A percentile compares a stretch with the other conserved stretches of the same genome.
Conservation (phyloP, 2,888 invertebrate species). For the Drosophila kokeensis region DNA sequence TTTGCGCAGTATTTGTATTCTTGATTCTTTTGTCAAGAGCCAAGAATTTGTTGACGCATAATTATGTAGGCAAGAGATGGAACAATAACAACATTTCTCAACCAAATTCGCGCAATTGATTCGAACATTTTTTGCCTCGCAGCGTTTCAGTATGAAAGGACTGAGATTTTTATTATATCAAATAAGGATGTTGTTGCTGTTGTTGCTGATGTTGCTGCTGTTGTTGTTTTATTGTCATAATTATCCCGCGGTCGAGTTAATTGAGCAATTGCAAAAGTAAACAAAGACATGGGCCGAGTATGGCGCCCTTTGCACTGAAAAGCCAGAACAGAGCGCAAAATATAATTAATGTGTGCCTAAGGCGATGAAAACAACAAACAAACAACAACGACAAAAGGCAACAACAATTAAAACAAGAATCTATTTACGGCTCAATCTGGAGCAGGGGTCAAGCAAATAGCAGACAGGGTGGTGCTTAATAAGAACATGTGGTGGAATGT, state of each 20-base stretch:
- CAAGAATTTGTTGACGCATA: slow-evolving; percentile 58
- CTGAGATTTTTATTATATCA: slow-evolving; percentile 45
- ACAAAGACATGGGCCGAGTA: slow-evolving; percentile 49
- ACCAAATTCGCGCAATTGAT: slow-evolving; percentile 14
- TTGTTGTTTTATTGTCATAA: slow-evolving; percentile 49
- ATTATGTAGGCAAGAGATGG: slow-evolving; percentile 34
- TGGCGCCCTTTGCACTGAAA: slow-evolving; percentile 28
- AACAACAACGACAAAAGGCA: slow-evolving; percentile 35
- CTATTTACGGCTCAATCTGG: slow-evolving; percentile 23
- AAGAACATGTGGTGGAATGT: background rate
- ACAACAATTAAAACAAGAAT: slow-evolving; percentile 32
- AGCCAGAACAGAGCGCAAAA: slow-evolving; percentile 42
- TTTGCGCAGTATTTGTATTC: slow-evolving; percentile 13
- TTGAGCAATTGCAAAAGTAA: slow-evolving; percentile 72
- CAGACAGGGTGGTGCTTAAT: background rate
- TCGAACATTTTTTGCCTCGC: slow-evolving; percentile 40
- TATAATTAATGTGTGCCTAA: slow-evolving; percentile 61
- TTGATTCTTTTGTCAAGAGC: slow-evolving; percentile 29
- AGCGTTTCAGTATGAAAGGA: slow-evolving; percentile 30
- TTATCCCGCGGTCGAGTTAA: slow-evolving; percentile 67
- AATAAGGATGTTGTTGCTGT: background rate
- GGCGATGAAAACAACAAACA: slow-evolving; percentile 50
- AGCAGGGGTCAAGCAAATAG: slow-evolving; percentile 9
- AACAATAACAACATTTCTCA: slow-evolving; percentile 30
- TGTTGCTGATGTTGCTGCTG: slow-evolving; percentile 19